Base-by-base conservation (phyloP, 2,797 vertebrate genomes). In the Fistularia commersonii region DNA sequence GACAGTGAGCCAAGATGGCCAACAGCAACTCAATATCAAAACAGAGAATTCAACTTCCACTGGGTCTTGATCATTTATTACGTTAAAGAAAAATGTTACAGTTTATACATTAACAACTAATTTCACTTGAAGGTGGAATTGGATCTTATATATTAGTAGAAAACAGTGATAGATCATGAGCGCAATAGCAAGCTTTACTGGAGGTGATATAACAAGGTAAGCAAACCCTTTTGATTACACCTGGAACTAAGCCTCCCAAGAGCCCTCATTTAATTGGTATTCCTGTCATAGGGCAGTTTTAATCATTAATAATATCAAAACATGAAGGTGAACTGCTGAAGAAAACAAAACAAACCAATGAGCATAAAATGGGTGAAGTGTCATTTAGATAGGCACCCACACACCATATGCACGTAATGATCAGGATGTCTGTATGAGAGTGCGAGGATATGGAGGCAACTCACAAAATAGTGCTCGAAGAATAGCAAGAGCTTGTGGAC, bases 1-100 rank as follows among this genome's bases (percentile, higher is more conserved):
- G 57, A 58, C 61, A 37, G 57, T 36, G 60, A n/a, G 11, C 47
- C 33, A 33, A 49, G 8, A 6, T 8, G 0, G 57, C 67, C 57
- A 67, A 51, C 8, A 64, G 48, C 8, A 43, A 54, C 45, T 45
- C 35, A 59, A 55, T 11, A 61, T 42, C 32, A 66, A 60, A 71
- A 65, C 50, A 66, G 59, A 62, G 46, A 33, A 12, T 53, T 31
- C 58, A 15, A 55, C 56, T 66, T 45, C 32, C 54, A 42, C 45
- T 72, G 80, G 80, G 83, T 93, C 75, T 88, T 73, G 84, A 86
- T 84, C 75, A 73, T 98, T 97, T 98, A 98, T 98, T 98, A 92
- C 90, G 86, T 88, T 90, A 83, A 80, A 82, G 72, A 87, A 86
- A 86, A 91, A 89, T 87, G 88, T 95, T 96, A 95, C 92, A 93